Conservation (phyloP, 2,113 vertebrate species). For the Rhinogobius similis region DNA sequence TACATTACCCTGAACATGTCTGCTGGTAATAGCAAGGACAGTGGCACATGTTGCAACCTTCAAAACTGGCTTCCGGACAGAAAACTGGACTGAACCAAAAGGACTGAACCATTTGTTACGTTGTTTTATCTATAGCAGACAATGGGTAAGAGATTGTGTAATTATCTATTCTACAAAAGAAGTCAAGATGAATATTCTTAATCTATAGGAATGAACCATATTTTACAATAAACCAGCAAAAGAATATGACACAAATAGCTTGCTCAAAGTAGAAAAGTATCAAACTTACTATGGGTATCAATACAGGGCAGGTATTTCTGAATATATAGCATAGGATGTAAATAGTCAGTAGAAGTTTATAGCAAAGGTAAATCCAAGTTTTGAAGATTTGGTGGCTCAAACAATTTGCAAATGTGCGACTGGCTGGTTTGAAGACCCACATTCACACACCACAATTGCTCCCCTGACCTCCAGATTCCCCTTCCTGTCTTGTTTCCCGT, state of each 20-base stretch:
- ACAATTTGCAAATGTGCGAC: constrained; percentile 6
- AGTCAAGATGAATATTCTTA: too few relatives aligned
- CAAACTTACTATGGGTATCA: constrained; percentile 39
- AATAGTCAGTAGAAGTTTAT: not conserved
- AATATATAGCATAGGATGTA: not conserved
- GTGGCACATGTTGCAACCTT: constrained; percentile 43
- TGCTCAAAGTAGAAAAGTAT: constrained; percentile 20
- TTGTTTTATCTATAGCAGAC: too few relatives aligned
- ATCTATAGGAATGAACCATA: constrained; percentile 8
- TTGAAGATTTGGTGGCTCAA: not conserved
- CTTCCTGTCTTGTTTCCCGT: constrained; percentile 61
- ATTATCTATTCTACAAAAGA: too few relatives aligned
- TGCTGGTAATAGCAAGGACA: not conserved
- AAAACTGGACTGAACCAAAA: constrained; percentile 13
- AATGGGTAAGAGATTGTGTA: too few relatives aligned
- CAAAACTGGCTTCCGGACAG: constrained; percentile 43
- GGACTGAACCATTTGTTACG: constrained; percentile 5
- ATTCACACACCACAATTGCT: constrained; percentile 27
- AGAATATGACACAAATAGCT: not conserved
- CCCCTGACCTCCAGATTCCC: constrained; percentile 38
- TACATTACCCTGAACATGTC: constrained; percentile 7
- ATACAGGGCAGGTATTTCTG: not conserved
- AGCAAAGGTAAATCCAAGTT: constrained; percentile 1
- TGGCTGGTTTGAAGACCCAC: constrained; percentile 28
- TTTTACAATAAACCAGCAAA: not conserved